phyloP scores from a whole-genome alignment of 2,888 invertebrate species.

The Paralinhomoeus sp. region DNA sequence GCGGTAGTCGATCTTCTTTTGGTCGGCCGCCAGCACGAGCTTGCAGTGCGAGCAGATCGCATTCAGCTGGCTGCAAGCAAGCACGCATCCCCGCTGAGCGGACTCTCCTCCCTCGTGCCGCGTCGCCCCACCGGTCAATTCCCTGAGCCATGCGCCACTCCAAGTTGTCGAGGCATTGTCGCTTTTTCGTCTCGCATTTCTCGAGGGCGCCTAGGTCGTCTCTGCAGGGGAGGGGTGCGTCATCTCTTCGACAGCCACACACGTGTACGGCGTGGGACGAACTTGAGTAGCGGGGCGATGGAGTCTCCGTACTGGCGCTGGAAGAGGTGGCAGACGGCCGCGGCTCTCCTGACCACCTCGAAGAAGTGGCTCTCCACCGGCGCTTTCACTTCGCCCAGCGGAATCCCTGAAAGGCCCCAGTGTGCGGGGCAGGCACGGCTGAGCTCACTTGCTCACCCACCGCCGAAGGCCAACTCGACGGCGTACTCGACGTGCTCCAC shows the following conservation, averaged over 20 bases:
- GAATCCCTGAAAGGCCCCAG: constrained; percentile 28
- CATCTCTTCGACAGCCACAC: too few relatives aligned
- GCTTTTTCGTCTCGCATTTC: not conserved
- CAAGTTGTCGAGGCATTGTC: constrained; percentile 27
- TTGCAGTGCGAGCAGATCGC: constrained; percentile 76
- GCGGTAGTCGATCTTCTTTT: constrained; percentile 68
- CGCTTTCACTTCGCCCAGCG: constrained; percentile 49
- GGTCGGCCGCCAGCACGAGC: constrained; percentile 64
- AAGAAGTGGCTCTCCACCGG: constrained; percentile 78
- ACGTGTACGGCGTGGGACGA: too few relatives aligned
- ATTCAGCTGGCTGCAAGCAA: constrained; percentile 41
- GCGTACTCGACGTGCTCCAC: constrained; percentile 89
- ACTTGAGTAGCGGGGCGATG: constrained; percentile 53
- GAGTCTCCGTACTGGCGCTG: constrained; percentile 77
- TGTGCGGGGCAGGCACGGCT: too few relatives aligned
- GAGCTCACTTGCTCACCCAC: constrained; percentile 12
- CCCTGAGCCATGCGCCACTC: constrained; percentile 64
- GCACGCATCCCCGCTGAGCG: not conserved
- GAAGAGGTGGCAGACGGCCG: constrained; percentile 69
- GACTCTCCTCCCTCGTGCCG: too few relatives aligned
- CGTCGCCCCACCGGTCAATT: constrained; percentile 24
- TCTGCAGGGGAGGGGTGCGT: too few relatives aligned
- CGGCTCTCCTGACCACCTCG: constrained; percentile 46
- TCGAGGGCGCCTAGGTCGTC: too few relatives aligned
- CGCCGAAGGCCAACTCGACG: constrained; percentile 59